Evolutionary conservation across 2,797 vertebrate species (phyloP).

Genomic region (Miichthys miiuy): DNA sequence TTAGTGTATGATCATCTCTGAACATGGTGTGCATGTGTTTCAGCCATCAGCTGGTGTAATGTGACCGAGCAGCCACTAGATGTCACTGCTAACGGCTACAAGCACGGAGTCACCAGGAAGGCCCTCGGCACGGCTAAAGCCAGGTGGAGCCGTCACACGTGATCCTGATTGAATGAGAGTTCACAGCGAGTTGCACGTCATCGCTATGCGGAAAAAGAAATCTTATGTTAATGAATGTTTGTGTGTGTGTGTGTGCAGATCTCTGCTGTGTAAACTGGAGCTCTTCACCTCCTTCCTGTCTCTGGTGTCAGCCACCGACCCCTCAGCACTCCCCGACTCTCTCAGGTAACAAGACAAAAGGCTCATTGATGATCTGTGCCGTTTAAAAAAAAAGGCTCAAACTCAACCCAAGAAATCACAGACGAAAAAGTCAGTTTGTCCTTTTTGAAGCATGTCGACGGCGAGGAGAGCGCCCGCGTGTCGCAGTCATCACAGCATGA

Average conservation of each 20-base stretch:
- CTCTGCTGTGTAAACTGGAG: conserved; percentile 92
- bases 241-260: conserved; percentile 80
- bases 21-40: conserved; percentile 11
- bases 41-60: conserved; percentile 96
- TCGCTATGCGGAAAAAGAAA: too few relatives aligned
- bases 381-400: background rate
- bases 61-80: conserved; percentile 90
- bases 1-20: too few relatives aligned
- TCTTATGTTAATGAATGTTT: background rate
- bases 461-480: background rate
- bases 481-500: background rate
- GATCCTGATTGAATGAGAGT: background rate
- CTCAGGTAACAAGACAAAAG: conserved; percentile 86
- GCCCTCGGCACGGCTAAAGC: conserved; percentile 83
- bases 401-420: background rate
- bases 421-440: background rate
- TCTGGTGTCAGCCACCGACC: conserved; percentile 83
- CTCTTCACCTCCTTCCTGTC: conserved; percentile 91
- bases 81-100: conserved; percentile 94
- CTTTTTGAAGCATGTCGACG: background rate
- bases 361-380: conserved; percentile 18
- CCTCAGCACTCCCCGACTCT: conserved; percentile 85
- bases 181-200: too few relatives aligned
- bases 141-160: conserved; percentile 82
- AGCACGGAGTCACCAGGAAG: conserved; percentile 94